Percentiles rank a stretch among this genome's conserved stretches.
phyloP scores from a whole-genome alignment of 2,113 vertebrate genomes.

The Pollimyrus isidori region DNA sequence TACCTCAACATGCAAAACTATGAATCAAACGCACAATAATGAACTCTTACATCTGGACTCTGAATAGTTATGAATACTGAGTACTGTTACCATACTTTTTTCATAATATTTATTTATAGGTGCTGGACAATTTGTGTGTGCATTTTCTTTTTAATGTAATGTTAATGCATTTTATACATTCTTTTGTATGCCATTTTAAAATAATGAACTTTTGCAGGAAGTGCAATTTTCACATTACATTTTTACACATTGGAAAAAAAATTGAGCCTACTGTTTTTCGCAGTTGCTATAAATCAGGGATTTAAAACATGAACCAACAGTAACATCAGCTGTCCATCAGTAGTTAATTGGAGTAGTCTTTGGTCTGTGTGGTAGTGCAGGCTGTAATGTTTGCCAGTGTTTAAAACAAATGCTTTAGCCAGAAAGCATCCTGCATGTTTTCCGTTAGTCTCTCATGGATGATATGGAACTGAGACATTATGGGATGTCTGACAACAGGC shows the following conservation, averaged over 20 bases:
- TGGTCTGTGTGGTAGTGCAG: neutral
- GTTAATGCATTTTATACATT: no score
- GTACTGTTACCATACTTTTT: neutral
- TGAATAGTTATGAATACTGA: neutral
- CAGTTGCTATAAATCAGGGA: conserved; percentile 9
- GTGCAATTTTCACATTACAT: neutral
- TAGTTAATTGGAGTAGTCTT: neutral
- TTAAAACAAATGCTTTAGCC: neutral
- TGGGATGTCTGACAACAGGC: neutral
- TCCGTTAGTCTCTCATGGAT: neutral
- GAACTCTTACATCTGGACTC: neutral
- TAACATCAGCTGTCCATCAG: neutral
- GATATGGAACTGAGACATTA: neutral
- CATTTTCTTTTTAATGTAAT: neutral
- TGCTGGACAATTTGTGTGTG: neutral
- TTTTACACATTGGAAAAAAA: neutral
- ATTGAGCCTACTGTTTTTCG: neutral
- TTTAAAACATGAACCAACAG: neutral
- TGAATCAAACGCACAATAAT: neutral
- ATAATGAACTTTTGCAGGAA: neutral
- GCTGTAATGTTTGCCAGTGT: neutral
- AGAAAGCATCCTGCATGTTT: conserved; percentile 2
- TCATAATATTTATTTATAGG: neutral
- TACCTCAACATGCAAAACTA: neutral
- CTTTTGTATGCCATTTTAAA: neutral